Evolutionary conservation across 1,140 invertebrate species (phyloP).

Genomic region (Drosophila watanabei): DNA sequence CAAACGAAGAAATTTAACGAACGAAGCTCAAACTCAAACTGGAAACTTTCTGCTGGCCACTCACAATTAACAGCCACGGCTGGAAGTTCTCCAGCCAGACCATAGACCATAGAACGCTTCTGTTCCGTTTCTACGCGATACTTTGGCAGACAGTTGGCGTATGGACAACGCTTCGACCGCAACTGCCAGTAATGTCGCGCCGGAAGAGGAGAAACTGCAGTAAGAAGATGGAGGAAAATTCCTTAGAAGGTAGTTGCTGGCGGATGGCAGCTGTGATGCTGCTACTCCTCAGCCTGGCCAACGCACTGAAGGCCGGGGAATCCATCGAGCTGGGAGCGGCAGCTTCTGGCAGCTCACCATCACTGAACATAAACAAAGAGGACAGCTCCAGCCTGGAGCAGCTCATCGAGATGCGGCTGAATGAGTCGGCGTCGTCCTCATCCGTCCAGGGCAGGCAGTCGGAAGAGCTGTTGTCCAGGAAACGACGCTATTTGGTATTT

Average conservation of each 20-base stretch:
- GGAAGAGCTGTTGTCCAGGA: constrained; percentile 87
- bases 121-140: constrained; percentile 38
- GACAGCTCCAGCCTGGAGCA: constrained; percentile 57
- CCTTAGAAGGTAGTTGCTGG: constrained; percentile 31
- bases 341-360: constrained; percentile 12
- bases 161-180: constrained; percentile 62
- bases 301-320: constrained; percentile 42
- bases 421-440: constrained; percentile 54
- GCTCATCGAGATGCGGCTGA: constrained; percentile 72
- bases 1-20: constrained; percentile 51
- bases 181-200: constrained; percentile 59
- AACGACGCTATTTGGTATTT: constrained; percentile 91
- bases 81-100: constrained; percentile 34
- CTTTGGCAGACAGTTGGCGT: constrained; percentile 60
- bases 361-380: constrained; percentile 39
- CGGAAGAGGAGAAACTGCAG: constrained; percentile 21
- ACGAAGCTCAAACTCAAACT: constrained; percentile 53
- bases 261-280: constrained; percentile 12
- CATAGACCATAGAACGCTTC: constrained; percentile 27
- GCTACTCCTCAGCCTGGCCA: constrained; percentile 7
- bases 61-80: constrained; percentile 66
- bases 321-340: constrained; percentile 41
- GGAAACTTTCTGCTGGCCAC: constrained; percentile 53
- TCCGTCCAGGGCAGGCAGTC: constrained; percentile 44
- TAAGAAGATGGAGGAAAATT: constrained; percentile 20